Evolutionary conservation across 53 echinoderm and acorn worm genomes (phyloP).

Genomic region (Henricia sp.): DNA sequence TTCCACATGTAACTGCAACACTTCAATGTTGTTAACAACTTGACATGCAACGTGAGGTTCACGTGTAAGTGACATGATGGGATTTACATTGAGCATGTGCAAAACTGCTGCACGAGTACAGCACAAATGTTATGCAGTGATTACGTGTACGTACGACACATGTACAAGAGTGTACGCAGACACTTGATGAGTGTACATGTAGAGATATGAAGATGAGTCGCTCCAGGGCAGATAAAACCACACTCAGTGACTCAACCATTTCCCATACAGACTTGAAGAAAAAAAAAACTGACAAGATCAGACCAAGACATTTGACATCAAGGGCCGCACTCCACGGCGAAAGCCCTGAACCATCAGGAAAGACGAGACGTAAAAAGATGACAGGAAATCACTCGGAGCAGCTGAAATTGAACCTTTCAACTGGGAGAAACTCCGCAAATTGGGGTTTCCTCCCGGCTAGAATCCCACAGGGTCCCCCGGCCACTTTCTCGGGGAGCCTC

Average conservation of each 20-base stretch:
- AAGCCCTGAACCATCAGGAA: conserved; percentile 13
- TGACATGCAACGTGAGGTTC: too few relatives aligned
- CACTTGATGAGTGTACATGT: not conserved
- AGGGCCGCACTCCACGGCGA: not conserved
- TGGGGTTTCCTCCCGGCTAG: conserved; percentile 45
- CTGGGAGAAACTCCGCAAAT: conserved; percentile 52
- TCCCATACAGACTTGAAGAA: conserved; percentile 10
- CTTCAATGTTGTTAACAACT: too few relatives aligned
- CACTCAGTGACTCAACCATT: conserved; percentile 53
- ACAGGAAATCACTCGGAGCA: conserved; percentile 59
- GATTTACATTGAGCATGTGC: not conserved
- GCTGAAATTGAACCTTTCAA: conserved; percentile 68
- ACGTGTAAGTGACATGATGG: not conserved
- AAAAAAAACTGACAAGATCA: not conserved
- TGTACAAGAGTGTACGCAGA: not conserved
- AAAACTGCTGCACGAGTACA: not conserved
- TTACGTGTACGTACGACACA: not conserved
- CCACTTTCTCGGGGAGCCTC: conserved; percentile 20
- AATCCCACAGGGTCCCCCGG: conserved; percentile 27
- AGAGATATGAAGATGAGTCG: conserved; percentile 53
- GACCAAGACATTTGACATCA: conserved; percentile 20
- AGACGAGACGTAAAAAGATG: conserved; percentile 62
- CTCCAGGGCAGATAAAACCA: conserved; percentile 11
- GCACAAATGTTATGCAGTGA: not conserved
- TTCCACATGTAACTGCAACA: too few relatives aligned